phyloP scores from a whole-genome alignment of 2,797 vertebrate species.

The Crypturellus tataupa region DNA sequence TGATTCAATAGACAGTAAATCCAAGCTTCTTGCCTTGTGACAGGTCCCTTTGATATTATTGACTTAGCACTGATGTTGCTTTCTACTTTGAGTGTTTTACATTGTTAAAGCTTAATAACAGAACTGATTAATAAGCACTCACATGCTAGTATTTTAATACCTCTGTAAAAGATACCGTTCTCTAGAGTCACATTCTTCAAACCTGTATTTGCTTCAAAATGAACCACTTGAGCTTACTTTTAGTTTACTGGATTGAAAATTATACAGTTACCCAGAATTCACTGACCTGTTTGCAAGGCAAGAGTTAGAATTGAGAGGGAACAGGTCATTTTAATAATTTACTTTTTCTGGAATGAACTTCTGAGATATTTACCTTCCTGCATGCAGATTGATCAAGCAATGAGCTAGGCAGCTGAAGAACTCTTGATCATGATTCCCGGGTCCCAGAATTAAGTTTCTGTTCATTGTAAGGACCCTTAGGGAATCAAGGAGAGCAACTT shows the following conservation, averaged over 20 bases:
- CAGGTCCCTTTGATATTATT: not conserved
- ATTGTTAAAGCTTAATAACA: not conserved
- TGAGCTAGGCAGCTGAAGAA: constrained; percentile 97
- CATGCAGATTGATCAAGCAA: constrained; percentile 94
- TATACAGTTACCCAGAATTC: not conserved
- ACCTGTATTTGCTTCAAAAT: not conserved
- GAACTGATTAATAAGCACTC: not conserved
- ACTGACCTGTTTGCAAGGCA: not conserved
- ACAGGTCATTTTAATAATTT: not conserved
- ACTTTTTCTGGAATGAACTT: not conserved
- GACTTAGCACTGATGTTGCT: not conserved
- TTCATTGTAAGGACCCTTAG: constrained; percentile 95
- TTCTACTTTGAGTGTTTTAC: not conserved
- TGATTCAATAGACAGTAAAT: not conserved
- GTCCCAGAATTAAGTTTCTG: constrained; percentile 95
- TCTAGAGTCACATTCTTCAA: not conserved
- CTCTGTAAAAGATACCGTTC: not conserved
- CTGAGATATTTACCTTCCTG: constrained; percentile 88
- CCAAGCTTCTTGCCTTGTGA: not conserved
- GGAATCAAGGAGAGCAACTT: constrained; percentile 95
- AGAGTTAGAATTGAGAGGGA: not conserved
- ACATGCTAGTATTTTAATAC: not conserved
- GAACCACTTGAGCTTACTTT: not conserved
- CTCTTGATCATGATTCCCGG: constrained; percentile 97
- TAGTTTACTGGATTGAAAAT: not conserved